Base-by-base conservation (phyloP, 2,888 invertebrate species). In the Netelia virgata region DNA sequence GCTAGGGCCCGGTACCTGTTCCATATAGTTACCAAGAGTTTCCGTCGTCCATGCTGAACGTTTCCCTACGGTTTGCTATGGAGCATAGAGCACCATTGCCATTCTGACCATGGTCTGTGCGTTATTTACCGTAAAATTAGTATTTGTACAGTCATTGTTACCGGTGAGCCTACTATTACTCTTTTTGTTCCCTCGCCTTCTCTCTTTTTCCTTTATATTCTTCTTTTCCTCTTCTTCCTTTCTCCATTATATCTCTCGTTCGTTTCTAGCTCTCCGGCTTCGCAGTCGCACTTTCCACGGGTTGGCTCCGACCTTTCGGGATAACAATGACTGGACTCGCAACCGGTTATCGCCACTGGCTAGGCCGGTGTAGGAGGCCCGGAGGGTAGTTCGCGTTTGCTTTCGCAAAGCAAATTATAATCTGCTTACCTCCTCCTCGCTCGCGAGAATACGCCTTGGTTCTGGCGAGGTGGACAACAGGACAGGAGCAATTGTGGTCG, bases 371-470 rank as follows among this genome's bases (percentile, higher is more conserved):
- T 59, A 66, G 47, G 69, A 57, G 50, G 59, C 53, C 74, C 28
- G 36, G 36, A 66, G 63, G n/a, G 69, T 68, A 68, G 61, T 61
- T 70, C 74, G 74, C 81, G 83, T 87, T 86, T 87, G 73, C 83
- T 75, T 80, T 57, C 36, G 66, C 86, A 36, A 47, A 86, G 87
- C 78, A 87, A 87, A 90, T 90, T 90, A 90, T 90, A 88, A 90
- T 89, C 87, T 87, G 82, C 86, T 70, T 75, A 53, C 80, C 75
- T 83, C 77, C 76, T 16, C 55, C 55, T 43, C 47, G 70, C 59
- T 57, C 57, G 20, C 28, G 75, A 57, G 79, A 86, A 84, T 86
- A 85, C 87, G 84, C 81, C 86, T 69, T 47, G 50, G 50, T 68
- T 61, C n/a, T 61, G 23, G 57, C 2, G 16, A 11, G 47, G 59